Percentiles rank a stretch among this genome's conserved stretches.
These are phyloP conservation scores for Apomyelois bistriatella DNA, from an alignment of 2,888 invertebrate species.

Conservation along the genomic window DNA sequence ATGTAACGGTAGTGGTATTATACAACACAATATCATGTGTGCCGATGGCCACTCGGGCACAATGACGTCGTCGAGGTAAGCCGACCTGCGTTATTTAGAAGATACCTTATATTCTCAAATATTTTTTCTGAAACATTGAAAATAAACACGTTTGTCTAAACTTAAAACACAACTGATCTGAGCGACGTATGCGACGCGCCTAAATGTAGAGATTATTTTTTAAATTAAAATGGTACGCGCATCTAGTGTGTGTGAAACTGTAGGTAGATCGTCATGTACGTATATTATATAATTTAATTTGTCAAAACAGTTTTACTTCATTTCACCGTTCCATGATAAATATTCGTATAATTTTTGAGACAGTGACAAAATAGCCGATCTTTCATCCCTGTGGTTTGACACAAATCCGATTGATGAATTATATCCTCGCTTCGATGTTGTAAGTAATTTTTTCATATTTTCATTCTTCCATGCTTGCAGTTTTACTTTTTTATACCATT, in stretches of 20 bases:
- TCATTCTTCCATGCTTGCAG: neutral
- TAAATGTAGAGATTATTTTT: too few species aligned
- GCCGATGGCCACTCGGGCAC: neutral
- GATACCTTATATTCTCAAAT: neutral
- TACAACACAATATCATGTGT: neutral
- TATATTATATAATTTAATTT: neutral
- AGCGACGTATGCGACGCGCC: too few species aligned
- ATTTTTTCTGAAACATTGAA: neutral
- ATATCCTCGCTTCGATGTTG: neutral
- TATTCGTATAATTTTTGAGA: constrained; percentile 7
- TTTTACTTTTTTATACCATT: neutral
- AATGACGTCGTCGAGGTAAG: constrained; percentile 1
- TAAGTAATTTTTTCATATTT: neutral
- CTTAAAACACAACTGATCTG: too few species aligned
- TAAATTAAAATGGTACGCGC: too few species aligned
- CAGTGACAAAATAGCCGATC: constrained; percentile 14
- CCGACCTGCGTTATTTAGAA: neutral
- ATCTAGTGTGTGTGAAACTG: too few species aligned
- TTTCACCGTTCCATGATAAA: constrained; percentile 12
- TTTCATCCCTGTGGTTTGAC: constrained; percentile 7
- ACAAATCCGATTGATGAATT: constrained; percentile 13
- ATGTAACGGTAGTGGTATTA: neutral
- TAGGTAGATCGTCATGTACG: neutral
- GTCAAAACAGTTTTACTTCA: constrained; percentile 4
- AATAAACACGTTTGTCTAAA: neutral